Base-by-base conservation (phyloP, 2,113 vertebrate species). In the Nicator chloris region DNA sequence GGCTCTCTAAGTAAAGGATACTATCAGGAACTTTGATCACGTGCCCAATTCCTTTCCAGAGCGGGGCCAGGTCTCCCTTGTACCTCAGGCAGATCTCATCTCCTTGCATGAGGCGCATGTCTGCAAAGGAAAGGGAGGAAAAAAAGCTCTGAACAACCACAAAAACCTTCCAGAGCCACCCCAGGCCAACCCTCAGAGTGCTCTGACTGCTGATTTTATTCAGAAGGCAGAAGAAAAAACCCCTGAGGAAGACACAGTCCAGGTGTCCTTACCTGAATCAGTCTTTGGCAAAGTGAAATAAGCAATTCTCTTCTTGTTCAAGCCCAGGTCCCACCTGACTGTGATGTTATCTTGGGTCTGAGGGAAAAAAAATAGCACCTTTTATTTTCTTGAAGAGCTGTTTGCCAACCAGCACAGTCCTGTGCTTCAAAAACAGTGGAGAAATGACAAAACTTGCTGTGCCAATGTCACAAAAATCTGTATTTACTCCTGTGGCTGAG, bases 341-440 rank as follows among this genome's bases (percentile, higher is more conserved):
- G 99, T 99, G 98, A 99, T 99, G 98, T 99, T 99, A 97, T 99
- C 99, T 97, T 99, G 99, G 91, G 99, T 99, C 99, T 99, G 97
- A 78, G 37, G 54, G 82, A 94, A 59, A 92, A 57, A 56, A 95
- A 56, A 53, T 5, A 33, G 83, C 69, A 92, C 37, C 28, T 44
- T 9, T 92, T 56, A 87, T 35, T 44, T 69, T 86, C 40, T 26
- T 23, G 30, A 26, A 69, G 40, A 90, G 63, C 6, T 51, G 33
- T 44, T 30, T 51, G 49, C 6, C 71, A 84, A n/a, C 17, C 26
- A 71, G 13, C 44, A 47, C 27, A 45, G 18, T 6, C 28, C 66
- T 44, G 35, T 10, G 40, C 63, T 17, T 53, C 30, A 30, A 5
- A 5, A 82, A 14, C 2, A 61, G 19, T 0, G 11, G 5, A 60